These are phyloP conservation scores for Neodiprion fabricii DNA, from an alignment of 1,140 invertebrate genomes.

Conservation along the genomic window DNA sequence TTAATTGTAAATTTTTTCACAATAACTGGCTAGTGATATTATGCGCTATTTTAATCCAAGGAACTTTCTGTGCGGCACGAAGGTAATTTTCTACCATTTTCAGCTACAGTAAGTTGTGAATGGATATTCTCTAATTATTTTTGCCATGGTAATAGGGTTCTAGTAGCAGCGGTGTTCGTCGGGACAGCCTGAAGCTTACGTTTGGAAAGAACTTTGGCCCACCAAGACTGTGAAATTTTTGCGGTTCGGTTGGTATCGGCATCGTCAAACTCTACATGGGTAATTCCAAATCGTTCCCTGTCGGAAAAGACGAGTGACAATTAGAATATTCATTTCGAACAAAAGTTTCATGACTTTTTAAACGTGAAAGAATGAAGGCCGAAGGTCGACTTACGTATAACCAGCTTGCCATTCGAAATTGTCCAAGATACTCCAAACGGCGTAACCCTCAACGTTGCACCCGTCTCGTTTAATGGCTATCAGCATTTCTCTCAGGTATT, in stretches of 20 bases:
- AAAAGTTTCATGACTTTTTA: background rate
- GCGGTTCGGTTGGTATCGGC: constrained; percentile 43
- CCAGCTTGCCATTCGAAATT: constrained; percentile 73
- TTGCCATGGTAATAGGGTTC: too few species aligned
- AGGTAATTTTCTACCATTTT: too few species aligned
- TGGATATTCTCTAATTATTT: too few species aligned
- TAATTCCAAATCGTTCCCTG: constrained; percentile 25
- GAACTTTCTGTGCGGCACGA: too few species aligned
- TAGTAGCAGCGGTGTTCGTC: background rate
- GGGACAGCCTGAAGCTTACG: background rate
- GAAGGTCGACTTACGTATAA: too few species aligned
- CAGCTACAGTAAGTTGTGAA: too few species aligned
- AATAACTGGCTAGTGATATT: too few species aligned
- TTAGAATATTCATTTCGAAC: background rate
- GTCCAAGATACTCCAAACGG: constrained; percentile 77
- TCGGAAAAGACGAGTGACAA: background rate
- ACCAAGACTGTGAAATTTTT: constrained; percentile 45
- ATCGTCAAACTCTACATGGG: constrained; percentile 54
- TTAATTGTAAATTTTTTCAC: too few species aligned
- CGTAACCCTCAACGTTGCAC: constrained; percentile 70
- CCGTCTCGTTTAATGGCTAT: constrained; percentile 50
- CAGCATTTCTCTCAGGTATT: too few species aligned
- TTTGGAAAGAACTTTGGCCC: background rate
- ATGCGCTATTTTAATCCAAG: too few species aligned
- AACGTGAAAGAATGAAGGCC: background rate